phyloP scores from a whole-genome alignment of 2,113 vertebrate species.

The Serilophus lunatus region DNA sequence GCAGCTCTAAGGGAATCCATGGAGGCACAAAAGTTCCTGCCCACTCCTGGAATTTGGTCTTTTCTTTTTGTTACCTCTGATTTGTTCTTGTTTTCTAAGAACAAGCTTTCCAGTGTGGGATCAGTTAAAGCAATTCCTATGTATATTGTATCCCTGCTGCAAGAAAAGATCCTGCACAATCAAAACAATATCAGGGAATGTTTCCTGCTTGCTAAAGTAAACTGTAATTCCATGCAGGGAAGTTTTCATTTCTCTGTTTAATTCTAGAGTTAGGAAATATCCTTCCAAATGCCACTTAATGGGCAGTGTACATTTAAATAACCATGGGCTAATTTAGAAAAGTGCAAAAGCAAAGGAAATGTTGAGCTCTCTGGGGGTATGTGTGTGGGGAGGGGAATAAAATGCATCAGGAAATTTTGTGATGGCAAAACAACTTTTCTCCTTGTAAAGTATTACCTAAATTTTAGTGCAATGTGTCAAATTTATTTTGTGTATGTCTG shows the following conservation, averaged over 20 bases:
- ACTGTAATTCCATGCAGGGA: constrained; percentile 5
- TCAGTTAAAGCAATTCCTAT: neutral
- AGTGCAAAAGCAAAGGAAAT: constrained; percentile 29
- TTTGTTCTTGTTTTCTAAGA: neutral
- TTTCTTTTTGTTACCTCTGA: neutral
- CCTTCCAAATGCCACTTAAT: constrained; percentile 23
- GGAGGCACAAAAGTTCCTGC: neutral
- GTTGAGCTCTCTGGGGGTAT: neutral
- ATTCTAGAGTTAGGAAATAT: neutral
- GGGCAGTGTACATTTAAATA: constrained; percentile 47
- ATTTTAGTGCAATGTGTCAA: constrained; percentile 58
- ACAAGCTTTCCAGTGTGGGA: neutral
- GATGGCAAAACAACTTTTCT: constrained; percentile 53
- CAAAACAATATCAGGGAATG: neutral
- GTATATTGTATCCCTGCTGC: neutral
- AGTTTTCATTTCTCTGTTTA: neutral
- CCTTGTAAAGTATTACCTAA: constrained; percentile 54
- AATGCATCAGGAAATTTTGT: constrained; percentile 19
- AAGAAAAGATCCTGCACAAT: neutral
- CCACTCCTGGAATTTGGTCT: neutral
- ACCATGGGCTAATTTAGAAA: constrained; percentile 13
- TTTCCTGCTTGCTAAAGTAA: constrained; percentile 10
- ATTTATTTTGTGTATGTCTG: constrained; percentile 63
- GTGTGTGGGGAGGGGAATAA: neutral
- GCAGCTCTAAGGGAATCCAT: neutral